Percentiles rank a stretch among this genome's conserved stretches.
These are phyloP conservation scores for Formica aserva DNA, from an alignment of 2,888 invertebrate genomes.

Conservation along the genomic window DNA sequence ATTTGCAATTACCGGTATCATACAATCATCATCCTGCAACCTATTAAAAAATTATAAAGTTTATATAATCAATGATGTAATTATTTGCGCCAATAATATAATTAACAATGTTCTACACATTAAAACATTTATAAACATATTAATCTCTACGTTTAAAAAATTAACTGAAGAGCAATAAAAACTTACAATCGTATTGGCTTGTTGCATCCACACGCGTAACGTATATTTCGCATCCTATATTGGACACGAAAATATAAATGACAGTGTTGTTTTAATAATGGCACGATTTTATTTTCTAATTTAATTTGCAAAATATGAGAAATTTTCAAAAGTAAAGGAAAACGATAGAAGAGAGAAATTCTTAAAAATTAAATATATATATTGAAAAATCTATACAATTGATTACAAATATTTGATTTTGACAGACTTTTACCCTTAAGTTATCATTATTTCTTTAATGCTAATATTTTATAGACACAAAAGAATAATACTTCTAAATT, in stretches of 20 bases:
- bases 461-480: not conserved
- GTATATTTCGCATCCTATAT: slow-evolving; percentile 55
- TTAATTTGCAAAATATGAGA: not conserved
- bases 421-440: slow-evolving; percentile 7
- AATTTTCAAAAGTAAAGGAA: not conserved
- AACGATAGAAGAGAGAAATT: not conserved
- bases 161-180: not conserved
- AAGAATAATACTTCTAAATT: not conserved
- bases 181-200: slow-evolving; percentile 62
- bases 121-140: not conserved
- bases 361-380: not conserved
- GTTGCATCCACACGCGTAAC: slow-evolving; percentile 72
- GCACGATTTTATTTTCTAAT: not conserved
- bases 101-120: not conserved
- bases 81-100: not conserved
- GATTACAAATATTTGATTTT: not conserved
- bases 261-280: not conserved
- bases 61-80: not conserved
- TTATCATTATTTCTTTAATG: not conserved
- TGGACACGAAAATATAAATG: slow-evolving; percentile 5
- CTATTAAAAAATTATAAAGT: slow-evolving; percentile 41
- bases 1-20: slow-evolving; percentile 16
- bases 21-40: slow-evolving; percentile 21
- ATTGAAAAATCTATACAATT: not conserved
- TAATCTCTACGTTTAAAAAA: not conserved